These are phyloP conservation scores for Lutra lutra DNA, from an alignment of 2,797 vertebrate genomes.

Conservation along the genomic window DNA sequence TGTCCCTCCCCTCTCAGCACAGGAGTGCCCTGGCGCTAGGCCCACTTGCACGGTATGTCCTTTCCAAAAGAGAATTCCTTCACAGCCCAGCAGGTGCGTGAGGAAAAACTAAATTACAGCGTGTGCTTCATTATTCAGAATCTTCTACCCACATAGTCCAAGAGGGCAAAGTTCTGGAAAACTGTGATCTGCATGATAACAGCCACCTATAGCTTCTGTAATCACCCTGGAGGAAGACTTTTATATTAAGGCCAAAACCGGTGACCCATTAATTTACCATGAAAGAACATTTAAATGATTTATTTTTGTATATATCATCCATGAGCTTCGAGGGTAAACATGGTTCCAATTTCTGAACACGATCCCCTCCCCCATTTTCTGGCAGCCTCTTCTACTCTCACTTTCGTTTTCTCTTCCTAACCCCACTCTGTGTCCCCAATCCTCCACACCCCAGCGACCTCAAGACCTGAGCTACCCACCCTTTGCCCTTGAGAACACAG, in stretches of 20 bases:
- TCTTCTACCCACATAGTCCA: constrained; percentile 46
- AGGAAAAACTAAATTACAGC: background rate
- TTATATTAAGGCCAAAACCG: background rate
- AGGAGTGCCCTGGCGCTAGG: background rate
- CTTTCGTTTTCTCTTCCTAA: background rate
- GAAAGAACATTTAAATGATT: constrained; percentile 5
- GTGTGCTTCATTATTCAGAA: constrained; percentile 69
- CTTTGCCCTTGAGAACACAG: background rate
- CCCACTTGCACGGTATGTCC: background rate
- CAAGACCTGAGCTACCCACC: background rate
- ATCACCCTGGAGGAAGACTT: background rate
- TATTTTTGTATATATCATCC: background rate
- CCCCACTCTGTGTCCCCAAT: background rate
- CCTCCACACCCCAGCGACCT: background rate
- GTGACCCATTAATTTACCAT: constrained; percentile 38
- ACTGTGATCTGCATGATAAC: constrained; percentile 36
- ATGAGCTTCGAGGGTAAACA: constrained; percentile 2
- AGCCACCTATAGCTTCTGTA: constrained; percentile 29
- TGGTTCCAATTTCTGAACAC: background rate
- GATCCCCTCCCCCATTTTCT: background rate
- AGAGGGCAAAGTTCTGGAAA: constrained; percentile 62
- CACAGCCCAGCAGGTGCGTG: background rate
- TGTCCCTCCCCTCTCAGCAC: background rate
- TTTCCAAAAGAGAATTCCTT: constrained; percentile 27
- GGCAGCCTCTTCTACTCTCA: background rate